These are phyloP conservation scores for Trematomus loennbergii DNA, from an alignment of 2,113 vertebrate species.

Conservation along the genomic window DNA sequence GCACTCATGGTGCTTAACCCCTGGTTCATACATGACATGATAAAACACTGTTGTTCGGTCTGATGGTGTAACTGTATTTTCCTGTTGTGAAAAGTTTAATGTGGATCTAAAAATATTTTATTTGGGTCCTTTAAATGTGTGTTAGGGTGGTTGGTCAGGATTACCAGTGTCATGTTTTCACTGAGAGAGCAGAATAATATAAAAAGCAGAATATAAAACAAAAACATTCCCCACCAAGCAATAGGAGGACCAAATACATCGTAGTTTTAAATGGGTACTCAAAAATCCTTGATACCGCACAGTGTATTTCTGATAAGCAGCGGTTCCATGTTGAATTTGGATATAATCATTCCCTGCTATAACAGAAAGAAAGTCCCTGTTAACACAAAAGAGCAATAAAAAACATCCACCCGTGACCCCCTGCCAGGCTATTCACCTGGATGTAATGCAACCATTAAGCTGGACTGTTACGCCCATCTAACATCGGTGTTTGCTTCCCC, in stretches of 20 bases:
- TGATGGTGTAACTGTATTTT: neutral
- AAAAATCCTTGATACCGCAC: conserved; percentile 15
- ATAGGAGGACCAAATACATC: conserved; percentile 33
- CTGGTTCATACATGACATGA: neutral
- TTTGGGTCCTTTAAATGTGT: conserved; percentile 11
- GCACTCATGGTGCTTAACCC: neutral
- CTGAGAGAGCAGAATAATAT: conserved; percentile 12
- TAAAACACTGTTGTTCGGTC: neutral
- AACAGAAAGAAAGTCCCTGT: neutral
- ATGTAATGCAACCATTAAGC: conserved; percentile 44
- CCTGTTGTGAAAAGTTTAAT: neutral
- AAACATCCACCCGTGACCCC: neutral
- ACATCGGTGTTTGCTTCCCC: conserved; percentile 1
- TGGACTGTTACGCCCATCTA: conserved; percentile 12
- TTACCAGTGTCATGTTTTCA: conserved; percentile 13
- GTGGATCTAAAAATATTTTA: too few relatives aligned
- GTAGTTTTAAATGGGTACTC: conserved; percentile 3
- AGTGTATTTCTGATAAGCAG: conserved; percentile 7
- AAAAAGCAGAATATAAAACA: conserved; percentile 35
- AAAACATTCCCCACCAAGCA: neutral
- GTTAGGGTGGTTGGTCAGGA: neutral
- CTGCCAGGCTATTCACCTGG: conserved; percentile 19
- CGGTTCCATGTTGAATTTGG: neutral
- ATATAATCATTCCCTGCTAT: neutral
- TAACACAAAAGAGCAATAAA: conserved; percentile 9